phyloP scores from a whole-genome alignment of 2,113 vertebrate genomes.

The Pseudorhombus dupliciocellatus region DNA sequence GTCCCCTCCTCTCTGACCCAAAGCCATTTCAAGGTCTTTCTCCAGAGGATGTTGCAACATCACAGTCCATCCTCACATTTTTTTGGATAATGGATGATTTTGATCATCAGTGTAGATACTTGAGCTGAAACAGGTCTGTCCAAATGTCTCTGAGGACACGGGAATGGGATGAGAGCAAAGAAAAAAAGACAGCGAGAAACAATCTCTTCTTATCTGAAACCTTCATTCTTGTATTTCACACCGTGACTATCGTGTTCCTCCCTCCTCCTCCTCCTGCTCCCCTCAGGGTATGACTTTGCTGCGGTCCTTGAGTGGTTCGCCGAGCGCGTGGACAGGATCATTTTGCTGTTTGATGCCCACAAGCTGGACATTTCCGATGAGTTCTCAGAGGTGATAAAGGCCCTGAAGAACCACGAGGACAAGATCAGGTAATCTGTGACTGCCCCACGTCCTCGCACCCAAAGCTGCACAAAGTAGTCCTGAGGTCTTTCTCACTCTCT shows the following conservation, averaged over 20 bases:
- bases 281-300: constrained; percentile 93
- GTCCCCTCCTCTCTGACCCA: constrained; percentile 42
- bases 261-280: background rate
- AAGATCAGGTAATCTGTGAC: constrained; percentile 84
- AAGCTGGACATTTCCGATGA: constrained; percentile 98
- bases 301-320: constrained; percentile 98
- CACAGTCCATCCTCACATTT: background rate
- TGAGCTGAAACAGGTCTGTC: background rate
- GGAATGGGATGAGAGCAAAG: constrained; percentile 14
- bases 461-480: background rate
- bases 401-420: constrained; percentile 98
- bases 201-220: background rate
- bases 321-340: constrained; percentile 95
- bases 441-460: background rate
- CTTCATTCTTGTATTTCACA: background rate
- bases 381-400: constrained; percentile 98
- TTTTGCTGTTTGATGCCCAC: constrained; percentile 95
- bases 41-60: constrained; percentile 32
- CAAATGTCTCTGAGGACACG: background rate
- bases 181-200: background rate
- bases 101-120: background rate
- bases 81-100: background rate
- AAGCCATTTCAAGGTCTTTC: constrained; percentile 7
- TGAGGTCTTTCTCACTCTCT: no score
- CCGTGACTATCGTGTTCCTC: background rate